Evolutionary conservation across 1,140 invertebrate genomes (phyloP).

Genomic region (Aradophagus sp.): DNA sequence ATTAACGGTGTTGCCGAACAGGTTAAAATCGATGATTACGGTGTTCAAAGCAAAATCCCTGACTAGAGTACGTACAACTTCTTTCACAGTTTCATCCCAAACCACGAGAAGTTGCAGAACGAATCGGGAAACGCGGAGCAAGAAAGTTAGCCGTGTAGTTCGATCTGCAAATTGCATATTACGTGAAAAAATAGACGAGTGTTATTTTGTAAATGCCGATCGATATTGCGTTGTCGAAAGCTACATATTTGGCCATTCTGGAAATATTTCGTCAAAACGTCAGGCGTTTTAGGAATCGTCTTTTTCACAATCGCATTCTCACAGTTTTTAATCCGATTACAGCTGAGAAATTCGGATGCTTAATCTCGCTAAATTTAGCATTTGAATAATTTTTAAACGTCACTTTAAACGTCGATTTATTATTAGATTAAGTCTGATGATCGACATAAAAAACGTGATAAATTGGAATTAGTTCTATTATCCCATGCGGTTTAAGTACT

Average conservation of each 20-base stretch:
- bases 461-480: constrained; percentile 48
- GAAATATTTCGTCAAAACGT: not conserved
- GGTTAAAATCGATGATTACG: constrained; percentile 58
- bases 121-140: constrained; percentile 32
- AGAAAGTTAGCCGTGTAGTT: constrained; percentile 20
- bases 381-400: constrained; percentile 26
- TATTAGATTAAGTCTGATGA: constrained; percentile 26
- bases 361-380: constrained; percentile 34
- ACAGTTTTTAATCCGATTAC: constrained; percentile 30
- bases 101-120: constrained; percentile 24
- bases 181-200: no score
- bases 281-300: not conserved
- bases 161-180: constrained; percentile 15
- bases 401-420: constrained; percentile 17
- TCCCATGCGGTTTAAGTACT: constrained; percentile 21
- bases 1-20: constrained; percentile 50
- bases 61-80: constrained; percentile 52
- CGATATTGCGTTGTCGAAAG: no score
- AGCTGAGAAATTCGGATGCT: constrained; percentile 15
- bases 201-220: no score
- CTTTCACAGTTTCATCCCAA: constrained; percentile 33
- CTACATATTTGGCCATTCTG: no score
- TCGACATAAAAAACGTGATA: constrained; percentile 43
- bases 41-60: constrained; percentile 47
- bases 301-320: constrained; percentile 6